These are phyloP conservation scores for Carollia perspicillata DNA, from an alignment of 2,113 vertebrate genomes.

Conservation along the genomic window DNA sequence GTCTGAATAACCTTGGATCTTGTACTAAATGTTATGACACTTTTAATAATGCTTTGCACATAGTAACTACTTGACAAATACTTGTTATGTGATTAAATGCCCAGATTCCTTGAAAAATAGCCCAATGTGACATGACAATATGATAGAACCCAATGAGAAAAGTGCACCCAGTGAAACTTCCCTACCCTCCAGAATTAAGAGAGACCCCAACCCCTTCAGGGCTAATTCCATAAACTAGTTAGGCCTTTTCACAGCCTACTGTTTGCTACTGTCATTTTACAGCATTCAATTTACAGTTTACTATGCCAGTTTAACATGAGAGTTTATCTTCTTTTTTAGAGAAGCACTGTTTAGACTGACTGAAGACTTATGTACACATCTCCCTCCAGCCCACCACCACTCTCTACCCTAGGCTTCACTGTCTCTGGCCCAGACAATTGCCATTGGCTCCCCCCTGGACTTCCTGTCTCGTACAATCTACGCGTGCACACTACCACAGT, in stretches of 20 bases:
- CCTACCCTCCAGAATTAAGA: neutral
- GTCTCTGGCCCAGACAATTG: neutral
- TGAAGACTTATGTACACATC: neutral
- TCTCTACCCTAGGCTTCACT: neutral
- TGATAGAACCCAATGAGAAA: neutral
- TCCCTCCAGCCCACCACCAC: neutral
- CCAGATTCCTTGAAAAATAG: neutral
- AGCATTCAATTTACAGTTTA: neutral
- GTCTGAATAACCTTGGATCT: neutral
- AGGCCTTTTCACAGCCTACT: neutral
- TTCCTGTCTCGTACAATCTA: neutral
- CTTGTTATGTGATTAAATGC: neutral
- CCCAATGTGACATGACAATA: no score
- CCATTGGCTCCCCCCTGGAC: neutral
- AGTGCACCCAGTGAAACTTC: neutral
- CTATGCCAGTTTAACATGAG: neutral
- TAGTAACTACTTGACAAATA: neutral
- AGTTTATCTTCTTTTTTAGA: neutral
- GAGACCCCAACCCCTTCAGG: neutral
- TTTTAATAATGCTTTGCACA: neutral
- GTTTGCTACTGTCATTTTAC: neutral
- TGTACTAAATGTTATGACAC: neutral
- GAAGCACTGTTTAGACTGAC: neutral
- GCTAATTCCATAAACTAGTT: neutral
- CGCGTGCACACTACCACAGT: neutral